Conservation (phyloP, 2,113 vertebrate genomes). For the Picathartes gymnocephalus region DNA sequence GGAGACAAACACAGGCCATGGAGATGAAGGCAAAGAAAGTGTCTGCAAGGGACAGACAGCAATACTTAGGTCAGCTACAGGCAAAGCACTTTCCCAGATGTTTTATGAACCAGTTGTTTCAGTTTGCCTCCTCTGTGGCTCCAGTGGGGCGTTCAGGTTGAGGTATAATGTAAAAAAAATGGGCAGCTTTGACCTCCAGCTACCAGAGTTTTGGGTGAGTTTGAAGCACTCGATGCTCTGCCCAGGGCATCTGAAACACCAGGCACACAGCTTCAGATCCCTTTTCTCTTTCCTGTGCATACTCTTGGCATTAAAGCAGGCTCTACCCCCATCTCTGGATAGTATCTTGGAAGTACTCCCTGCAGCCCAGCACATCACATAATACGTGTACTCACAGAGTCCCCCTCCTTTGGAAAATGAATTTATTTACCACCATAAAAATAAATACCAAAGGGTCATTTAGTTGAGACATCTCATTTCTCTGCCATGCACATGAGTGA, state of each 20-base stretch:
- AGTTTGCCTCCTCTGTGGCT: background rate
- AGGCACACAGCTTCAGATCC: background rate
- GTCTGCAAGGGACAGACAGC: background rate
- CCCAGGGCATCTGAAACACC: too few relatives aligned
- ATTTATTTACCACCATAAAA: background rate
- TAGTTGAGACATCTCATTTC: background rate
- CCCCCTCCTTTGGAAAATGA: background rate
- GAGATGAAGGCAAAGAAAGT: background rate
- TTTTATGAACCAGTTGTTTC: background rate
- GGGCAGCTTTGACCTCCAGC: background rate
- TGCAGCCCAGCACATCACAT: background rate
- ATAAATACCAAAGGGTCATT: background rate
- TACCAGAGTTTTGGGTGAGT: background rate
- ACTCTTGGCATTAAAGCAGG: background rate
- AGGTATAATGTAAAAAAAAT: background rate
- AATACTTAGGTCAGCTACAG: background rate
- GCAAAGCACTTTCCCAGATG: background rate
- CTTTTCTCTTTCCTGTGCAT: background rate
- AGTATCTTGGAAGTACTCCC: background rate
- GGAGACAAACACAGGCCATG: background rate
- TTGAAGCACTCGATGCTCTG: rapidly evolving
- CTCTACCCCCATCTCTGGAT: background rate
- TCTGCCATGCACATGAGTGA: background rate
- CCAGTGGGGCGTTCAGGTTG: background rate
- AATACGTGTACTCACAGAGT: background rate